phyloP scores from a whole-genome alignment of 2,797 vertebrate genomes.

The Otolemur crassicaudatus region DNA sequence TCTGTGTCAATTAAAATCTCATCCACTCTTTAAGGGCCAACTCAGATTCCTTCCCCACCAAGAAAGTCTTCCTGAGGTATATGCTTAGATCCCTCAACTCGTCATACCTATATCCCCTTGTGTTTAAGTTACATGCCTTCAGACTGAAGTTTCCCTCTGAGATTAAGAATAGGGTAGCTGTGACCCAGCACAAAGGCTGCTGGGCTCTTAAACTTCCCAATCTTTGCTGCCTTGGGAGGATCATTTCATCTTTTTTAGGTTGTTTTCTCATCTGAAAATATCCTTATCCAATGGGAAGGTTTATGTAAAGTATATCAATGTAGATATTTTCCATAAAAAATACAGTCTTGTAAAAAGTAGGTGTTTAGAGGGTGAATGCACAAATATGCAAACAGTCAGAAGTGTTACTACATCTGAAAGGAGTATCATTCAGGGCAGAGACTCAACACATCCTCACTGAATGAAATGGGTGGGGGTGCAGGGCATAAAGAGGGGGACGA shows the following conservation, averaged over 20 bases:
- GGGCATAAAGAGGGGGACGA: background rate
- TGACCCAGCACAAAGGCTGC: background rate
- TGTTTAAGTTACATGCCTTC: background rate
- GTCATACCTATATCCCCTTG: background rate
- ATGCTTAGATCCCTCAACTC: background rate
- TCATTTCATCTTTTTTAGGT: slow-evolving; percentile 42
- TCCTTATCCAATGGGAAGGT: background rate
- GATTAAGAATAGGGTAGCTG: slow-evolving; percentile 1
- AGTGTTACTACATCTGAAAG: slow-evolving; percentile 31
- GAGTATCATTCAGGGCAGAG: background rate
- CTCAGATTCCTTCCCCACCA: background rate
- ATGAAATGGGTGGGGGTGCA: background rate
- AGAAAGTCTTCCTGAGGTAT: background rate
- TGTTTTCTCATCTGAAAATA: slow-evolving; percentile 36
- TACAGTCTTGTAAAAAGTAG: slow-evolving; percentile 31
- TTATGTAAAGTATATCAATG: slow-evolving; percentile 21
- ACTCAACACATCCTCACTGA: background rate
- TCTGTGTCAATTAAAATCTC: slow-evolving; percentile 50
- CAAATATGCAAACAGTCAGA: slow-evolving; percentile 6
- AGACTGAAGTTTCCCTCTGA: slow-evolving; percentile 8
- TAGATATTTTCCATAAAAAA: slow-evolving; percentile 46
- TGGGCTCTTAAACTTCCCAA: background rate
- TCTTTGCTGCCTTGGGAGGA: background rate
- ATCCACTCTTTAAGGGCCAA: background rate
- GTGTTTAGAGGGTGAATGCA: background rate